phyloP scores from a whole-genome alignment of 2,113 vertebrate genomes.

The Delphinus delphis region DNA sequence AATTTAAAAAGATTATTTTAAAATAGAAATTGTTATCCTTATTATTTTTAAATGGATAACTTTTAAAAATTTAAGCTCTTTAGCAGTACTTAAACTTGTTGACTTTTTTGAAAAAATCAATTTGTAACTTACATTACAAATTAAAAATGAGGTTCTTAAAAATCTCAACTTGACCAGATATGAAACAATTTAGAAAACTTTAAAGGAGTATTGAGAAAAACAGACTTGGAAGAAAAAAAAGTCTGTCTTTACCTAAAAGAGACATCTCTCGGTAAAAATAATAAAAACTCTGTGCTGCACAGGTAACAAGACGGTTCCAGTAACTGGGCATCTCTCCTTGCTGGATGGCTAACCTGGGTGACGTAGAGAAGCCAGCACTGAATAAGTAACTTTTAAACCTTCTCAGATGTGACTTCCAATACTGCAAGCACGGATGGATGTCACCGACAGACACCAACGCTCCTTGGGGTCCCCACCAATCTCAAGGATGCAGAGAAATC shows the following conservation, averaged over 20 bases:
- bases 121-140: background rate
- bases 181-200: background rate
- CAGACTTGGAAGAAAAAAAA: too few relatives aligned
- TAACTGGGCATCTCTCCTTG: accelerated
- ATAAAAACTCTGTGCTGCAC: accelerated
- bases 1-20: background rate
- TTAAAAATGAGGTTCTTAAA: background rate
- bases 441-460: accelerated
- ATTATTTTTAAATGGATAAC: background rate
- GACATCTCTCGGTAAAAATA: background rate
- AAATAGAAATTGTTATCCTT: background rate
- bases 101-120: background rate
- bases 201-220: background rate
- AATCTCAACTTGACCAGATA: background rate
- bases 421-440: accelerated
- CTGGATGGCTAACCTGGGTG: accelerated
- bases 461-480: background rate
- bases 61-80: background rate
- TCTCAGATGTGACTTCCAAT: too few relatives aligned
- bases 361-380: accelerated
- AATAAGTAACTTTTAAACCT: background rate
- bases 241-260: accelerated
- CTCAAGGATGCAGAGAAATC: accelerated
- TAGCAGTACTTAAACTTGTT: background rate
- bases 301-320: accelerated